Evolutionary conservation across 2,113 vertebrate species (phyloP).

Genomic region (Condylura cristata): DNA sequence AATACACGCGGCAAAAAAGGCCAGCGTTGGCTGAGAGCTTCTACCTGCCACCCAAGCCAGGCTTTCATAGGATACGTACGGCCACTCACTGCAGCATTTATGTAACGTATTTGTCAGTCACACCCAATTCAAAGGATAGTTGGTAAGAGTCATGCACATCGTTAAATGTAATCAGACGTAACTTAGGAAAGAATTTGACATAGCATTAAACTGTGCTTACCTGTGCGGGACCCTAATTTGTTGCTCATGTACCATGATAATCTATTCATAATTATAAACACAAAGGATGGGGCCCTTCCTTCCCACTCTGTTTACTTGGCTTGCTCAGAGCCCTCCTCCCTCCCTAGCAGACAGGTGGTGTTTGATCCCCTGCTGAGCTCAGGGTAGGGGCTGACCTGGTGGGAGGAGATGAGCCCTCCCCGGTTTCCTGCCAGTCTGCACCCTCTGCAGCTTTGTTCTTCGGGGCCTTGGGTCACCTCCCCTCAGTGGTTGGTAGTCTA

Average conservation of each 20-base stretch:
- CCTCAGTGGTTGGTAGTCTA: background rate
- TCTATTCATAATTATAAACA: background rate
- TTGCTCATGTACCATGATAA: background rate
- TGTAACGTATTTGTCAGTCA: background rate
- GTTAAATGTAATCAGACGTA: background rate
- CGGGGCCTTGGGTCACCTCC: background rate
- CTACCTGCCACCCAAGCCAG: background rate
- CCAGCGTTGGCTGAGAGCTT: background rate
- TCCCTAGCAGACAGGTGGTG: background rate
- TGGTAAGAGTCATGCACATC: background rate
- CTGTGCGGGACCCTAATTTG: background rate
- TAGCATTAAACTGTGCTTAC: background rate
- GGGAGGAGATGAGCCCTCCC: background rate
- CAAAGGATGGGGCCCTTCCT: background rate
- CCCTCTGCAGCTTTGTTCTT: background rate
- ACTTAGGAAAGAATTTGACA: background rate
- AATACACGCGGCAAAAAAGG: background rate
- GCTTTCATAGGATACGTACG: background rate
- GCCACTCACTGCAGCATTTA: background rate
- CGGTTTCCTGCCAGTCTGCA: background rate
- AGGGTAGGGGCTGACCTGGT: too few species aligned
- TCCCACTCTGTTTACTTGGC: background rate
- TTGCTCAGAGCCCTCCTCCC: background rate
- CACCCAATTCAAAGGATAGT: background rate
- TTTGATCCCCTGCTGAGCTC: background rate